Evolutionary conservation across 1,140 invertebrate genomes (phyloP), one percentile per base, ranked within the genome.

Genomic region (Drosophila ambigua): DNA sequence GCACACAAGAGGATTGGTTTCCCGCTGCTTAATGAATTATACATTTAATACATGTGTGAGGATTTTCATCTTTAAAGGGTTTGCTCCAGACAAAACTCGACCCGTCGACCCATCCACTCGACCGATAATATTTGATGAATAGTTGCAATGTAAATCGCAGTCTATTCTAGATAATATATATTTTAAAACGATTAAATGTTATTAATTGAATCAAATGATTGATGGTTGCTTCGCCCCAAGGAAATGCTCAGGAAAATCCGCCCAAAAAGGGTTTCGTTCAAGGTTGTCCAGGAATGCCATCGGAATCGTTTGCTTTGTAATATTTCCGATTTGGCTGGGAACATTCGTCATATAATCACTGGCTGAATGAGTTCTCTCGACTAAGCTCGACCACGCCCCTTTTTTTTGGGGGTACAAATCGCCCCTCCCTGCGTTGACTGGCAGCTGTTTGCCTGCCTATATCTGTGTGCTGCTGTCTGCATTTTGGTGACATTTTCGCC

Each of bases 401-500:
- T n/a, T 35, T 4, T 20, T 20, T 2, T 20, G 1, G 11, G 16
- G 41, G 31, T 35, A 11, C 31, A 11, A 9, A 9, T 11, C 4
- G 0, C 9, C 9, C 9, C 3, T 11, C 11, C 9, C 9, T 1
- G 11, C 31, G 3, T 35, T 11, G 3, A 2, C 9, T 3, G 35
- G 53, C 45, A 65, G 69, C 79, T 77, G 65, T 75, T 80, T 85
- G 75, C 77, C 68, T 85, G 52, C 65, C 48, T 39, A 11, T 26
- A 20, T 57, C 73, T 57, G 24, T 31, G 20, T 72, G 16, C 48
- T 51, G 46, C 74, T 82, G 74, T 87, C 83, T 88, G 83, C 78
- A 75, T 82, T 88, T 81, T 53, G 82, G 73, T 87, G 82, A 87
- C 82, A 82, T 82, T 87, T 87, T 87, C 81, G 82, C 82, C 83